Base-by-base conservation (phyloP, 2,888 invertebrate genomes). In the Gerris lacustris region DNA sequence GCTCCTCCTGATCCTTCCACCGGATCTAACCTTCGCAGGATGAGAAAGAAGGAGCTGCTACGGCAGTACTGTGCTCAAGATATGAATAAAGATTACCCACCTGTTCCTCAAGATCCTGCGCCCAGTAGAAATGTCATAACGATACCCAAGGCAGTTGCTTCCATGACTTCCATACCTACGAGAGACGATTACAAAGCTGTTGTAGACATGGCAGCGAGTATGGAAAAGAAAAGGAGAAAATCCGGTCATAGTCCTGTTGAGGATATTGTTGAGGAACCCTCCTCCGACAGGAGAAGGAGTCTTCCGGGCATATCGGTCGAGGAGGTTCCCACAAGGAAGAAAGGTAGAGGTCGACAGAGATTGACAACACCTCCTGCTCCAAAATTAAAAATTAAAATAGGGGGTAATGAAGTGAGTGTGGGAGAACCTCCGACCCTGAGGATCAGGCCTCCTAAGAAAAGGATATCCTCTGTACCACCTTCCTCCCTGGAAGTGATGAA, bases 1-100 rank as follows among this genome's bases (percentile, higher is more conserved):
- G 73, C 71, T 63, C 70, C 45, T 70, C 72, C 74, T 63, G 72
- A 70, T 68, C 73, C 73, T 9, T 72, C 72, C 64, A 70, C 69
- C 43, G 89, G 89, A 9, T 89, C 89, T 0, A 92, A 88, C 79
- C 83, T 92, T 67, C 83, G 94, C 44, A 84, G 93, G 31, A 94
- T 94, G 94, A 84, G 94, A 5, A 94, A 94, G 82, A 94, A 94
- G 78, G 94, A 94, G 79, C 79, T 94, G 69, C 81, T 94, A 45
- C 85, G 92, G 31, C 90, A 94, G 78, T 91, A 91, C 77, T 92
- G 91, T 83, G 90, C 90, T 15, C 91, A 91, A 78, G 91, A 92
- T 77, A 91, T 90, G 86, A 91, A 92, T 77, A 90, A 90, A 86
- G 90, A 90, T 76, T 67, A 83, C 67, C 74, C 80, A 47, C 83